Evolutionary conservation across 2,113 vertebrate genomes (phyloP).

Genomic region (Sinocyclocheilus anophthalmus): DNA sequence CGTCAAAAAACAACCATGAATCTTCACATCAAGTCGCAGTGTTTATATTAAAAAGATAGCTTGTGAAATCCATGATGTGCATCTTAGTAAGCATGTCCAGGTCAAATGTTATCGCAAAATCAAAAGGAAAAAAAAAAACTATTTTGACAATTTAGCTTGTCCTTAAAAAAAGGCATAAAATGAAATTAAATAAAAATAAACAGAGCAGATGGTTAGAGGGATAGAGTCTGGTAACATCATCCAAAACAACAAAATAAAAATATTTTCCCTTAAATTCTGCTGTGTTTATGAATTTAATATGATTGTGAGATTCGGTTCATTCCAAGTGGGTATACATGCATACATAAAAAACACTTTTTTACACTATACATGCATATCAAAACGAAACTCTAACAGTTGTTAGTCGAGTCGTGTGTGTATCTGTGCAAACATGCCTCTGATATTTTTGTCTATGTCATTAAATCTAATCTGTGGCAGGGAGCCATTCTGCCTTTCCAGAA

Average conservation of each 20-base stretch:
- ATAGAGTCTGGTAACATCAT: neutral
- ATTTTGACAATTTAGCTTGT: neutral
- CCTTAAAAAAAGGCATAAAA: neutral
- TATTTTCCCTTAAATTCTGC: too few species aligned
- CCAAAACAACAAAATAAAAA: neutral
- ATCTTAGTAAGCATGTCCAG: neutral
- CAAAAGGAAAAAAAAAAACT: neutral
- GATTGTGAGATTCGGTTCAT: neutral
- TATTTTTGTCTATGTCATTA: conserved; percentile 47
- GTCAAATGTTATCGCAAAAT: neutral
- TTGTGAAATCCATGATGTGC: neutral
- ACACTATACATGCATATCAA: neutral
- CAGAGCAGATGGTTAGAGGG: neutral
- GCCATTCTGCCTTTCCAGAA: conserved; percentile 47
- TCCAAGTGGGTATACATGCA: neutral
- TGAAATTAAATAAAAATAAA: neutral
- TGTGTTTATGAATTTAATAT: neutral
- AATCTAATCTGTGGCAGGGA: conserved; percentile 40
- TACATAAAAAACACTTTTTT: neutral
- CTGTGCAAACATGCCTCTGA: conserved; percentile 48
- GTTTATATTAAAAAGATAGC: conserved; percentile 5
- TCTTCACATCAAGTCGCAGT: neutral
- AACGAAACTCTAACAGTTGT: conserved; percentile 33
- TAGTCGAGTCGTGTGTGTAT: conserved; percentile 7
- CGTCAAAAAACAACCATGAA: neutral